phyloP scores from a whole-genome alignment of 2,113 vertebrate species.

The Pelvicachromis taeniatus region DNA sequence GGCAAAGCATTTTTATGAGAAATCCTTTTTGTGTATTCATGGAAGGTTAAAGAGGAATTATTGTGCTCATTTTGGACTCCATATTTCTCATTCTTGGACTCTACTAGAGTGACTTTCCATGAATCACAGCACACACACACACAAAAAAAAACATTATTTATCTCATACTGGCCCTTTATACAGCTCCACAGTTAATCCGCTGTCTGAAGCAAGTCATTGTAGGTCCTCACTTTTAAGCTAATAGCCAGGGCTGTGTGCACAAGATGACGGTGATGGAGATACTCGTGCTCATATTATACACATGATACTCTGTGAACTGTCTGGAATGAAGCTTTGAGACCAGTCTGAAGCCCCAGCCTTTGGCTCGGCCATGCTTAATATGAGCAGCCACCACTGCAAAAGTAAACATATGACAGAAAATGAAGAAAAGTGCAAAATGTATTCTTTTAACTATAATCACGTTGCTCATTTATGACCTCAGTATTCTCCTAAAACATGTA shows the following conservation, averaged over 20 bases:
- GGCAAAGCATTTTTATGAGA: neutral
- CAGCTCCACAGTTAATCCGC: neutral
- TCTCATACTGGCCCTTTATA: neutral
- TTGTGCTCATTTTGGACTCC: neutral
- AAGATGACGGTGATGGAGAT: neutral
- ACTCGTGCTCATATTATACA: neutral
- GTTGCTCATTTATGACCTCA: too few species aligned
- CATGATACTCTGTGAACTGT: neutral
- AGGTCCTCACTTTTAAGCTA: neutral
- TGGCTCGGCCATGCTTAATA: neutral
- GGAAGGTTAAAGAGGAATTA: neutral
- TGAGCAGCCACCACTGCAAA: fast-evolving
- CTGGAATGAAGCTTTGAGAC: neutral
- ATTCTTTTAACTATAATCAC: neutral
- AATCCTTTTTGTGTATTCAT: neutral
- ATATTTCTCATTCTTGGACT: neutral
- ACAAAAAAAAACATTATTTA: neutral
- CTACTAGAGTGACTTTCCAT: neutral
- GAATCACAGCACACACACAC: neutral
- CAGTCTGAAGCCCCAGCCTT: neutral
- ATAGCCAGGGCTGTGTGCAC: neutral
- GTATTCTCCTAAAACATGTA: neutral
- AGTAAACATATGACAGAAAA: neutral
- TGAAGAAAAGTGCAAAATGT: neutral
- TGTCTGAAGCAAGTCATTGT: neutral